A percentile compares a stretch with the other conserved stretches of the same genome.
Conservation (phyloP, 2,797 vertebrate species). For the Tachyglossus aculeatus region DNA sequence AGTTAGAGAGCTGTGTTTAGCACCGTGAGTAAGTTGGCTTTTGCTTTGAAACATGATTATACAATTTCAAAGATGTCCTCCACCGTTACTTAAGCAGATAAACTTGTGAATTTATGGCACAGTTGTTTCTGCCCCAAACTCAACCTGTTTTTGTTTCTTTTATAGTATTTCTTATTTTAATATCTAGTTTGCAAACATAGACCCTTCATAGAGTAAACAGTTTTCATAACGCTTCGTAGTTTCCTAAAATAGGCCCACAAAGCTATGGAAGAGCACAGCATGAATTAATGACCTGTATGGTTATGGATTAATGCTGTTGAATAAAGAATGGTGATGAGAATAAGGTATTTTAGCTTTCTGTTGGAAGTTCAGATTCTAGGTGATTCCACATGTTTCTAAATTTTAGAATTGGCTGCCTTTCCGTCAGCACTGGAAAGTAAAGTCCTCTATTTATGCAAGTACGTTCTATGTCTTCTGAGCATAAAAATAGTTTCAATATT, state of each 20-base stretch:
- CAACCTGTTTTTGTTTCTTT: neutral
- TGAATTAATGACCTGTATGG: neutral
- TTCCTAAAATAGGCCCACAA: neutral
- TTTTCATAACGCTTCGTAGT: neutral
- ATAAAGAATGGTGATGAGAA: neutral
- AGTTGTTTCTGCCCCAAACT: neutral
- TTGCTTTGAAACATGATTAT: neutral
- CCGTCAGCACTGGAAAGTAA: conserved; percentile 51
- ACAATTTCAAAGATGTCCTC: neutral
- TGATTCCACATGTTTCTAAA: conserved; percentile 46
- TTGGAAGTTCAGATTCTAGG: conserved; percentile 46
- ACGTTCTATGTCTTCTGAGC: conserved; percentile 55
- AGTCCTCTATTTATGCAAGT: conserved; percentile 52
- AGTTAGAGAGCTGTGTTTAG: neutral
- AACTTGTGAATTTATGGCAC: neutral
- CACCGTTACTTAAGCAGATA: conserved; percentile 5
- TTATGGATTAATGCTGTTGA: neutral
- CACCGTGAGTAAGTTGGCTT: neutral
- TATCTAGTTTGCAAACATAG: neutral
- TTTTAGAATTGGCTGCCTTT: conserved; percentile 42
- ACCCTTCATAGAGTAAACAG: neutral
- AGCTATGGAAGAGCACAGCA: neutral
- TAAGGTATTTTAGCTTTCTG: neutral
- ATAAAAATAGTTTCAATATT: conserved; percentile 54
- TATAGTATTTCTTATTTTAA: neutral